These are phyloP conservation scores for Falco biarmicus DNA, from an alignment of 2,797 vertebrate genomes.

Conservation along the genomic window DNA sequence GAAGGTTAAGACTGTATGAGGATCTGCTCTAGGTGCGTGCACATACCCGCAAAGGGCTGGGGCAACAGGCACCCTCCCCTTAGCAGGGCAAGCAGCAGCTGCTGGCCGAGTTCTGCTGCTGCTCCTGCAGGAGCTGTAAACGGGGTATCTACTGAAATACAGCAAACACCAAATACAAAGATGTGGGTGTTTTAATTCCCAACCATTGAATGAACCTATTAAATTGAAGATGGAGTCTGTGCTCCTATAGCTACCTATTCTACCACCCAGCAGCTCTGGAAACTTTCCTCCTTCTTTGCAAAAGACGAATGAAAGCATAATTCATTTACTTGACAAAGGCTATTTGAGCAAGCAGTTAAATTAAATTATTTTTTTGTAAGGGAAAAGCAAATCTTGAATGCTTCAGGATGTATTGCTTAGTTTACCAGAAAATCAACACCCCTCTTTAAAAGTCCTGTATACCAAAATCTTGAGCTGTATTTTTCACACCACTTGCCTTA, in stretches of 20 bases:
- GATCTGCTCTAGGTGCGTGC: not conserved
- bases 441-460: not conserved
- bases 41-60: fast-evolving
- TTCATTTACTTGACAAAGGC: not conserved
- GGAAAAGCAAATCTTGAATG: not conserved
- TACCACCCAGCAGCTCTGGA: not conserved
- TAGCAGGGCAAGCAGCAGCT: not conserved
- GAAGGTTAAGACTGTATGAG: not conserved
- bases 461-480: not conserved
- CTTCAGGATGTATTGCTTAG: not conserved
- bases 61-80: not conserved
- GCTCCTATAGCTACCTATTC: not conserved
- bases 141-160: not conserved
- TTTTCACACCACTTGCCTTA: constrained; percentile 20
- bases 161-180: not conserved
- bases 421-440: constrained; percentile 29
- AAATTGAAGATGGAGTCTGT: not conserved
- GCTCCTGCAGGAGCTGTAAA: not conserved
- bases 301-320: not conserved
- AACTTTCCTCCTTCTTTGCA: not conserved
- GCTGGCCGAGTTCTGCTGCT: not conserved
- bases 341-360: not conserved
- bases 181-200: not conserved
- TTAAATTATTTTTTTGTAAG: not conserved
- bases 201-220: not conserved